Percentiles rank a stretch among this genome's conserved stretches.
phyloP scores from a whole-genome alignment of 2,797 vertebrate genomes.

The Fratercula arctica region DNA sequence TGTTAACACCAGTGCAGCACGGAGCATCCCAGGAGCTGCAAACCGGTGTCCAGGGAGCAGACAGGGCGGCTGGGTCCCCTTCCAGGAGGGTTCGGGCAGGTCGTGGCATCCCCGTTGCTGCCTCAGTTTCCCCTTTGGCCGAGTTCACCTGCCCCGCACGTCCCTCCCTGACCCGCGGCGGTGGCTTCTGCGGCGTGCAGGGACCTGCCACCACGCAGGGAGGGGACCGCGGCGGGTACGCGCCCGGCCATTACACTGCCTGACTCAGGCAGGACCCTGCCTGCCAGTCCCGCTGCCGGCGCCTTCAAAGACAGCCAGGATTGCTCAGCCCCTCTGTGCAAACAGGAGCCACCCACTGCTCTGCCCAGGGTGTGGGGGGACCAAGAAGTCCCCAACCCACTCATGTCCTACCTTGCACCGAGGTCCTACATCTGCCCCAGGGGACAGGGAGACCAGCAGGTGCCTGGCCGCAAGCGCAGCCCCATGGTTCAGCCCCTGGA shows the following conservation, averaged over 20 bases:
- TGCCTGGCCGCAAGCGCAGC: fast-evolving
- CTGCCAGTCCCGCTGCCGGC: background rate
- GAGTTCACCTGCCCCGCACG: background rate
- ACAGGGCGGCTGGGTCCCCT: background rate
- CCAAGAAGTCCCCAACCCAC: fast-evolving
- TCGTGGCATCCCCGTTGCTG: background rate
- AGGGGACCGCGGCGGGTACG: constrained; percentile 19
- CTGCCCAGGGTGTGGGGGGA: fast-evolving
- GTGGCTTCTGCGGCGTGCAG: constrained; percentile 53
- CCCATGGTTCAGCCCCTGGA: background rate
- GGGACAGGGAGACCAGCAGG: fast-evolving
- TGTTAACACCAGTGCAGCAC: background rate
- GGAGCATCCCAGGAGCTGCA: background rate
- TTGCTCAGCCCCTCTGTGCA: background rate
- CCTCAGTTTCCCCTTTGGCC: background rate
- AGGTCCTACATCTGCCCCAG: background rate
- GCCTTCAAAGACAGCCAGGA: background rate
- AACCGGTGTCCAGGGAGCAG: background rate
- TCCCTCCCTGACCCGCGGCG: background rate
- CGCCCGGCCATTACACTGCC: constrained; percentile 19
- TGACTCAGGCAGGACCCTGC: constrained; percentile 63
- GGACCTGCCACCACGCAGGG: constrained; percentile 67
- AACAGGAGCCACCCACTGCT: fast-evolving
- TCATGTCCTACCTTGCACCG: background rate
- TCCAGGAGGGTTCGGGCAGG: background rate